Percentiles rank a stretch among this genome's conserved stretches.
Conservation (phyloP, 1,140 invertebrate species). For the Drosophila rhopaloa region DNA sequence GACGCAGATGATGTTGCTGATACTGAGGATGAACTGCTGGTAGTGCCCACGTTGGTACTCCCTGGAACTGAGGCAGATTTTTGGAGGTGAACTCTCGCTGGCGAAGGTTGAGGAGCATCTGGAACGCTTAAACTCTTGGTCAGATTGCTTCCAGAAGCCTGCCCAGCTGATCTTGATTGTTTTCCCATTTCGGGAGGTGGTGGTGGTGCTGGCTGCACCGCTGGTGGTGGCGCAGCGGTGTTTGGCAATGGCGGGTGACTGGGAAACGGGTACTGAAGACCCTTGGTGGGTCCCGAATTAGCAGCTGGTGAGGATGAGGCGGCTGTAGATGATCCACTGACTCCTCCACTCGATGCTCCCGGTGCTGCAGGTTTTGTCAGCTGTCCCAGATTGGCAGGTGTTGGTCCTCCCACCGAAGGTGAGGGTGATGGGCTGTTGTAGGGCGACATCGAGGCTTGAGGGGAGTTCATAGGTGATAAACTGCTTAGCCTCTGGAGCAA, state of each 20-base stretch:
- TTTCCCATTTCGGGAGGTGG: conserved; percentile 55
- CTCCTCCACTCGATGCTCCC: neutral
- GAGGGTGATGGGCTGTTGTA: conserved; percentile 81
- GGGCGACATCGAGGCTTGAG: conserved; percentile 82
- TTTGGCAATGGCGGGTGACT: conserved; percentile 88
- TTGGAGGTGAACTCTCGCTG: conserved; percentile 62
- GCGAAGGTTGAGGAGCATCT: conserved; percentile 19
- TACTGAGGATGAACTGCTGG: conserved; percentile 14
- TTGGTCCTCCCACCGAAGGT: conserved; percentile 59
- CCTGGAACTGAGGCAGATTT: conserved; percentile 85
- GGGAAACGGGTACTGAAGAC: conserved; percentile 93
- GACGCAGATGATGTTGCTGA: neutral
- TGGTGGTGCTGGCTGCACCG: conserved; percentile 70
- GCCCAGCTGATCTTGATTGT: conserved; percentile 22
- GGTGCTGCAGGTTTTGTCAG: conserved; percentile 28
- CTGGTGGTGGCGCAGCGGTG: conserved; percentile 78
- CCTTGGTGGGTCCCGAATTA: conserved; percentile 84
- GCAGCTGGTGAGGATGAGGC: conserved; percentile 39
- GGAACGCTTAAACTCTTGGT: conserved; percentile 77
- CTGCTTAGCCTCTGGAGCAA: conserved; percentile 75
- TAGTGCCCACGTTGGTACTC: conserved; percentile 84
- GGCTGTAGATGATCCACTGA: neutral
- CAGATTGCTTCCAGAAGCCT: conserved; percentile 24
- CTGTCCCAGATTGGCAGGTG: conserved; percentile 13
- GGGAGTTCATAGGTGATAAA: conserved; percentile 83